These are phyloP conservation scores for Dynastes maya DNA, from an alignment of 2,888 invertebrate genomes.

Conservation along the genomic window DNA sequence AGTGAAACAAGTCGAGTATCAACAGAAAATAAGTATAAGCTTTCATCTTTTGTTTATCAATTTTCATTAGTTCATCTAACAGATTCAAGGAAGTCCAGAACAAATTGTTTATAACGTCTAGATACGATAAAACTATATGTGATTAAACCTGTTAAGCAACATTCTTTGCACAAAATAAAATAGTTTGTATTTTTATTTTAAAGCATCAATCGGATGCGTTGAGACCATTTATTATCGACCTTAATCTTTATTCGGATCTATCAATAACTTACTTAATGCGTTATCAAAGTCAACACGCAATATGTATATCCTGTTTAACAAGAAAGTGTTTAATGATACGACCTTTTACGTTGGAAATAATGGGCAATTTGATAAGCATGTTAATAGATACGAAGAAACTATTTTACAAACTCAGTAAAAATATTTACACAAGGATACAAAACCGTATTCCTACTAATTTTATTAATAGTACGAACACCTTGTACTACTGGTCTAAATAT, in stretches of 20 bases:
- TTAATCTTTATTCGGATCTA: background rate
- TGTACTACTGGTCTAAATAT: background rate
- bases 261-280: background rate
- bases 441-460: background rate
- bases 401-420: background rate
- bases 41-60: too few relatives aligned
- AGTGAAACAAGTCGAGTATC: too few relatives aligned
- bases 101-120: too few relatives aligned
- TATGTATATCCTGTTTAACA: background rate
- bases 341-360: background rate
- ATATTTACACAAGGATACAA: background rate
- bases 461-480: constrained; percentile 6
- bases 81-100: too few relatives aligned
- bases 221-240: background rate
- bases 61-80: too few relatives aligned
- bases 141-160: too few relatives aligned
- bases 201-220: background rate
- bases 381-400: background rate
- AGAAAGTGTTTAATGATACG: background rate
- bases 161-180: too few relatives aligned
- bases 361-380: background rate
- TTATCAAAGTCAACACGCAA: constrained; percentile 3
- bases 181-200: too few relatives aligned
- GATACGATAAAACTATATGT: too few relatives aligned
- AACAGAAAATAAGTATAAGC: too few relatives aligned